Base-by-base conservation (phyloP, 2,113 vertebrate species). In the Bufo bufo region DNA sequence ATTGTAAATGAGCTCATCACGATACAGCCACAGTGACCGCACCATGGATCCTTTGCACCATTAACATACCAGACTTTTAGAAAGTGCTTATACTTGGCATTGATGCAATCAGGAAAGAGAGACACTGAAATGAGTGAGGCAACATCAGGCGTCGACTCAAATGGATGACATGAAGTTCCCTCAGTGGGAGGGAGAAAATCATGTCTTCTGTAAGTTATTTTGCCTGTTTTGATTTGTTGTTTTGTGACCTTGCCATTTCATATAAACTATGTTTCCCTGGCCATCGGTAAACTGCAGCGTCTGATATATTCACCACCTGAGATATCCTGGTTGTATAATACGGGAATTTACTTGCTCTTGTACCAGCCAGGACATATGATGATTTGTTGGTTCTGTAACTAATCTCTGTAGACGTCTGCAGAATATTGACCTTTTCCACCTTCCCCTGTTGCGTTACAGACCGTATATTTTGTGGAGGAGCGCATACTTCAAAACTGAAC, bases 221-320 rank as follows among this genome's bases (percentile, higher is more conserved):
- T 65, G 6, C 5, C 59, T 17, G 14, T 8, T 69, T 33, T 43
- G 66, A 71, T 71, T 71, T 71, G 66, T 71, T 12, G 66, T 71
- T 71, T 71, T 23, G 33, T 10, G 19, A 4, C 20, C 63, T n/a
- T 23, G 11, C 66, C n/a, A 71, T 71, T 71, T 71, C 12, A 3
- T 71, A 43, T n/a, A 13, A 33, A 71, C 66, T 33, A 71, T 23
- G n/a, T 23, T 23, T 13, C 66, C 7, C 43, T 71, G 66, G 9
- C 63, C n/a, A 71, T 71, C n/a, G 4, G 66, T 5, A 71, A 71
- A 23, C 66, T 12, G 11, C 66, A 71, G 20, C 10, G 8, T 66
- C 9, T 66, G 65, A 66, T 66, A n/a, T 66, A 66, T 66, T 66
- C n/a, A 66, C n/a, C 65, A 66, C 65, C 65, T 66, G 65, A 66